Evolutionary conservation across 2,888 invertebrate species (phyloP), one percentile per base, ranked within the genome.

Genomic region (Mycogona germanica): DNA sequence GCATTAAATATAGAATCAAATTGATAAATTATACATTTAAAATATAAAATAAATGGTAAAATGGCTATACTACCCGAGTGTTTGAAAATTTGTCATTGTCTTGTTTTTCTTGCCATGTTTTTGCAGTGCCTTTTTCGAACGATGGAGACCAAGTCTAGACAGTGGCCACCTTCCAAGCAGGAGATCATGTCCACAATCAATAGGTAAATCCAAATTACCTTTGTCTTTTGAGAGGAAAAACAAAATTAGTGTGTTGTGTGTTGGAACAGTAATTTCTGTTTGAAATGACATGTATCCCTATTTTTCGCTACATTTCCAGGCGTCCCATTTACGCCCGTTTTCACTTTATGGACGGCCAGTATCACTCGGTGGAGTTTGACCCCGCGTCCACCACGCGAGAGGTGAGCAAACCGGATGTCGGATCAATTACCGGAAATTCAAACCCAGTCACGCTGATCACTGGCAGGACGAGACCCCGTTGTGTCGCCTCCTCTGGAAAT

Each of bases 171-270:
- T 1, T 91, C 91, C 2, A 78, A 84, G 51, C 89, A 91, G 66
- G 95, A 95, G 72, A 85, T 95, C 57, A 76, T 89, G 62, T 93
- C 91, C 66, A 91, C 93, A 5, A 87, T 88, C 40, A 89, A 91
- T 64, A 77, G 66, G 68, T 68, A 30, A 56, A 56, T 40, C 12
- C 2, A 50, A 26, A 44, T 17, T n/a, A n/a, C n/a, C n/a, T n/a
- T n/a, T n/a, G n/a, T n/a, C n/a, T n/a, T n/a, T 29, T 42, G 12
- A 26, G 41, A 19, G 3, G 12, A 6, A 17, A 28, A 28, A 6
- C 9, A 45, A 38, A 37, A 35, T 17, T 55, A 40, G 32, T 50
- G 28, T 12, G 28, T 7, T 46, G 9, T 51, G 12, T 28, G 40
- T 54, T 54, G 7, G 41, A 37, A 14, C 37, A 51, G 25, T n/a